These are phyloP conservation scores for Atrina japonica DNA, from an alignment of 2,888 invertebrate genomes.

Conservation along the genomic window DNA sequence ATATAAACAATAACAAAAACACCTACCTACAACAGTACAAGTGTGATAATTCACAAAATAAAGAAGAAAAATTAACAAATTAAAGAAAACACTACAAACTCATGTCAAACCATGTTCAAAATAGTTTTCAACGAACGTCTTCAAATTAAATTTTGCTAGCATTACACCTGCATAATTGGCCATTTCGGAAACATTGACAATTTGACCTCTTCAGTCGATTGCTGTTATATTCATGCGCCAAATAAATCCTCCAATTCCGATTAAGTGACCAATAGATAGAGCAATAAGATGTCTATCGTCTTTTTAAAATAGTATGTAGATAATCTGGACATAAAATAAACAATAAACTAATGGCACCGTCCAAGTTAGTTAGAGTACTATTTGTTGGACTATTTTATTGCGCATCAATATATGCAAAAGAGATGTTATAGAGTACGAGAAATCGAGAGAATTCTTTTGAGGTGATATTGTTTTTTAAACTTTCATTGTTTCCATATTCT, in stretches of 20 bases:
- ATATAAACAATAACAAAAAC: too few species aligned
- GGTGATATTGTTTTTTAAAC: too few species aligned
- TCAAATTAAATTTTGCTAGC: constrained; percentile 42
- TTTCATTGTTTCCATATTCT: too few species aligned
- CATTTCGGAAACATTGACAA: constrained; percentile 59
- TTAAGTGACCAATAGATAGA: too few species aligned
- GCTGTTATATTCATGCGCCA: constrained; percentile 49
- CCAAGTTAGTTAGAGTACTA: neutral
- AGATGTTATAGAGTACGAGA: constrained; percentile 37
- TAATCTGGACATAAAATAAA: too few species aligned
- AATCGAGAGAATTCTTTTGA: too few species aligned
- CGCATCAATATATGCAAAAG: constrained; percentile 65
- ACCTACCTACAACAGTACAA: too few species aligned
- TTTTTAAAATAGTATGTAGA: too few species aligned
- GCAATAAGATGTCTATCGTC: too few species aligned
- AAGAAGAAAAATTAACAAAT: neutral
- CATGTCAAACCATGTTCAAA: constrained; percentile 30
- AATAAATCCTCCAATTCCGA: too few species aligned
- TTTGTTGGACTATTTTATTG: constrained; percentile 33
- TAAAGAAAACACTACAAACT: neutral
- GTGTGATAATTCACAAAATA: neutral
- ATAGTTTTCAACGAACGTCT: constrained; percentile 7
- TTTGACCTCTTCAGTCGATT: constrained; percentile 55
- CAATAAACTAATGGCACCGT: too few species aligned
- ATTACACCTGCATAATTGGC: constrained; percentile 62